Base-by-base conservation (phyloP, 23 tunicate genomes). In the Oikopleura albicans region DNA sequence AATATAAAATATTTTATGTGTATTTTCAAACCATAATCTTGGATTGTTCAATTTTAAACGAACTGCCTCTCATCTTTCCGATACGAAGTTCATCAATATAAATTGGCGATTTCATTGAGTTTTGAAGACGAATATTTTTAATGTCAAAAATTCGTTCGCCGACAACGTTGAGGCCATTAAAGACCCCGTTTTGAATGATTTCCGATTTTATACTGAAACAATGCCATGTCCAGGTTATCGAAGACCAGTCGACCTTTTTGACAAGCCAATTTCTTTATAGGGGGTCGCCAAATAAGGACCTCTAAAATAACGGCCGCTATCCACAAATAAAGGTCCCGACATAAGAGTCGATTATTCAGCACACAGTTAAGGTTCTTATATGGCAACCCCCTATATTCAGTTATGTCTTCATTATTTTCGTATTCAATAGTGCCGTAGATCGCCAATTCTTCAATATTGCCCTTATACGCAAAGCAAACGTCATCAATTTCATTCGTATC, bases 81-180 rank as follows among this genome's bases (percentile, higher is more conserved):
- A 71, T 29, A 2, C 79, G 79, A 37, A 71, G 33, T 71, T 71
- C 79, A 71, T 71, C 79, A 31, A 71, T 71, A 37, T 71, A 31
- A 71, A 71, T 71, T 4, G 28, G 4, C 2, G 79, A 71, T 37
- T 2, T 2, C 2, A 22, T 37, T 2, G 34, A 4, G 37, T 71
- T 71, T 71, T 71, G 34, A 31, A 71, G 34, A 12, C 79, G 79
- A 16, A 71, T 71, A 71, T 71, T 71, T 16, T 27, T 49, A 49
- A 49, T 49, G 63, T 49, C 63, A 22, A 49, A 49, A 12, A 49
- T 8, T 49, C 22, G 16, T 49, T 12, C 63, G 63, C 63, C 63
- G 16, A 8, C 22, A 22, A 49, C 63, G 22, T 12, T 49, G 12
- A 49, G 63, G 16, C 63, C 63, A 49, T 49, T 22, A 22, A 8